A percentile compares a stretch with the other conserved stretches of the same genome.
phyloP scores from a whole-genome alignment of 1,140 invertebrate species.

The Antheraea pernyi region DNA sequence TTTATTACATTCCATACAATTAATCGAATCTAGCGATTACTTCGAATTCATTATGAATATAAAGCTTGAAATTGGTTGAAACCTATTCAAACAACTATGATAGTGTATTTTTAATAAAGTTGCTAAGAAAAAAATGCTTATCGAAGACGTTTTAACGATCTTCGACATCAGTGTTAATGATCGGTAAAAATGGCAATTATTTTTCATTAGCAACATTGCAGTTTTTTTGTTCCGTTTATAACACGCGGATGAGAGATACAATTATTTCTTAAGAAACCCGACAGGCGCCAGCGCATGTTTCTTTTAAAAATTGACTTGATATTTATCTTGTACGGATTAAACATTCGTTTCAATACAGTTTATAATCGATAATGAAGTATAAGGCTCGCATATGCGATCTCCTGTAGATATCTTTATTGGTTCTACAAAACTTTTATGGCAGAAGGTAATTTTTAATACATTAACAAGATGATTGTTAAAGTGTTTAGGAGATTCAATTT shows the following conservation, averaged over 20 bases:
- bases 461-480: not conserved
- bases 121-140: not conserved
- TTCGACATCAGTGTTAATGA: constrained; percentile 18
- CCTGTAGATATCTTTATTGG: constrained; percentile 6
- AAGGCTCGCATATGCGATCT: constrained; percentile 30
- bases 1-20: too few relatives aligned
- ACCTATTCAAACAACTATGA: too few relatives aligned
- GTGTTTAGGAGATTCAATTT: not conserved
- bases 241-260: constrained; percentile 29
- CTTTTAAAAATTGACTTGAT: constrained; percentile 41
- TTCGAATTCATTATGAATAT: too few relatives aligned
- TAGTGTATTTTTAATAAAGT: not conserved
- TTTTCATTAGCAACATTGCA: constrained; percentile 29
- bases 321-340: constrained; percentile 48
- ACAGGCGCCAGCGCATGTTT: constrained; percentile 18
- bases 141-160: constrained; percentile 6
- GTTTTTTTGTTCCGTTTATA: constrained; percentile 27
- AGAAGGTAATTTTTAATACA: not conserved
- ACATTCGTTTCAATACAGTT: constrained; percentile 42
- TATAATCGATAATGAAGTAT: constrained; percentile 46
- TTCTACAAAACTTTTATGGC: constrained; percentile 15
- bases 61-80: too few relatives aligned
- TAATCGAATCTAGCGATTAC: too few relatives aligned
- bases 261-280: constrained; percentile 50
- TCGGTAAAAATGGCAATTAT: constrained; percentile 27